phyloP scores from a whole-genome alignment of 2,888 invertebrate genomes.

The Chrysolina oricalcia region DNA sequence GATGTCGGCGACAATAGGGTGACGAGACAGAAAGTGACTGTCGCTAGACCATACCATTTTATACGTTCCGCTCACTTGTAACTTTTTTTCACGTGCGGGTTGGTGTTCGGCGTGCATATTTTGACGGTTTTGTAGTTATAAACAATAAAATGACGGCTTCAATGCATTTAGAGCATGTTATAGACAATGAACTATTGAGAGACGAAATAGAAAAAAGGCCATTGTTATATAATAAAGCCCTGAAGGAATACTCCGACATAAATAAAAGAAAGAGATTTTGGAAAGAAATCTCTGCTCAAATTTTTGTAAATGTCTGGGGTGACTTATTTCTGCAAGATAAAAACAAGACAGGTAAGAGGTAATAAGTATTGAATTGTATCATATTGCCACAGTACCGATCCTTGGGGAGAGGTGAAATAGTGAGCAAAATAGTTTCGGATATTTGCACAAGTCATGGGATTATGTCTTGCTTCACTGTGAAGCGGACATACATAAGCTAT shows the following conservation, averaged over 20 bases:
- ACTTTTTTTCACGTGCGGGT: background rate
- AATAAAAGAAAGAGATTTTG: conserved; percentile 18
- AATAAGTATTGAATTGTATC: background rate
- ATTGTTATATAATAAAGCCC: conserved; percentile 12
- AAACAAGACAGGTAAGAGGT: no score
- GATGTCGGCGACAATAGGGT: background rate
- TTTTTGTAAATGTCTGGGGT: conserved; percentile 6
- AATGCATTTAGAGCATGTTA: no score
- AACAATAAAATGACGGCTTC: background rate
- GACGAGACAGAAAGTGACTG: background rate
- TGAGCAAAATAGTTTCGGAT: conserved; percentile 20
- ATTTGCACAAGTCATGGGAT: conserved; percentile 5
- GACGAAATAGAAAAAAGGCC: conserved; percentile 10
- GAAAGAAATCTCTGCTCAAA: conserved; percentile 7
- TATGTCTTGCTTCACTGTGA: conserved; percentile 10
- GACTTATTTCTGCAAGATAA: conserved; percentile 13
- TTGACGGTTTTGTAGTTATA: background rate
- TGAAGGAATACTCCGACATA: conserved; percentile 16
- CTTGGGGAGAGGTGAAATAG: conserved; percentile 22
- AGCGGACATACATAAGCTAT: background rate
- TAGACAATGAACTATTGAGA: no score
- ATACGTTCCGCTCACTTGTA: background rate
- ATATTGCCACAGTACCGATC: conserved; percentile 18
- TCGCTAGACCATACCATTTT: background rate
- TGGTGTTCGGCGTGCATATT: background rate